Evolutionary conservation across 2,888 invertebrate genomes (phyloP), one percentile per base, ranked within the genome.

Genomic region (Apantesis nais): DNA sequence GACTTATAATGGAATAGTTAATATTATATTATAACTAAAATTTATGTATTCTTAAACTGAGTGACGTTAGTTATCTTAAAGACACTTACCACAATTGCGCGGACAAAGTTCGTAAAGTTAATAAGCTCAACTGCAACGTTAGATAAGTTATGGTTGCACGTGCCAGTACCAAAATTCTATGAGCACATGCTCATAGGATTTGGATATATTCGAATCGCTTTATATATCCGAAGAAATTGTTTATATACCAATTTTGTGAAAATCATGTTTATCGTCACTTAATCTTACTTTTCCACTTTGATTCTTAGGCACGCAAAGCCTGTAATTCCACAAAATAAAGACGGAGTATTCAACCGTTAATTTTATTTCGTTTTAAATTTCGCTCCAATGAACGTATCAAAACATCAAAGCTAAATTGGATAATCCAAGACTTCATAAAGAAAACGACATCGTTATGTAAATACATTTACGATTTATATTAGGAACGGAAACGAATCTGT

Each of bases 381-480:
- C 69, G 69, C 68, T 69, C 37, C 69, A 65, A 34, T n/a, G 60
- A 58, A 60, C 61, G 61, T 58, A 65, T 70, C 64, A 39, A 68
- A 71, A 74, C 66, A 78, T 76, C 72, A 75, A 78, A 80, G 67
- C 70, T 73, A 69, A 80, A 79, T 76, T 76, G 76, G 62, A 79
- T 78, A 78, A 81, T 79, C 78, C 71, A 31, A 60, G 72, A 69
- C 72, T 74, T 78, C 75, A 79, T 79, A 81, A 79, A 78, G 68
- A 63, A 63, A 75, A 78, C 71, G 78, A 77, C 74, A 72, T 73
- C 78, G 70, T 77, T 76, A 76, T 73, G 77, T 76, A 77, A 79
- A 80, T 80, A 82, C 76, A 78, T 82, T 81, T 82, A 82, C 77
- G 76, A 80, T 74, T 76, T 74, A 72, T 74, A 71, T 71, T 74